A percentile compares a stretch with the other conserved stretches of the same genome.
These are phyloP conservation scores for Phalanger gymnotis DNA, from an alignment of 2,797 vertebrate genomes.

Conservation along the genomic window DNA sequence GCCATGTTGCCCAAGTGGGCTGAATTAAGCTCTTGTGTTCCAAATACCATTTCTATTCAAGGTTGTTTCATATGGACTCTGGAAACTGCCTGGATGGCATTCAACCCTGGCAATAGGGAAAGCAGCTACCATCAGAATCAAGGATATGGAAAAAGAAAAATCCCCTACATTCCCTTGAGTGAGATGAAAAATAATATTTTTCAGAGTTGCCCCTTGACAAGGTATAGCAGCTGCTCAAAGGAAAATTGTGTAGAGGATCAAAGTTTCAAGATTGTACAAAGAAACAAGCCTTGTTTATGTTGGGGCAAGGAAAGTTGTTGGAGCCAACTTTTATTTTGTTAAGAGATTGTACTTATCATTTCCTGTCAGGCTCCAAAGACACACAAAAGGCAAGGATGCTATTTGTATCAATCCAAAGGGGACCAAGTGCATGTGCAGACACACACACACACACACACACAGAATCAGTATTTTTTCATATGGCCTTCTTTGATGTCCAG, in stretches of 20 bases:
- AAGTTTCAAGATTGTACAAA: background rate
- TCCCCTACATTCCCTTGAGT: background rate
- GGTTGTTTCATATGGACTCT: background rate
- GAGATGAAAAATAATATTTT: background rate
- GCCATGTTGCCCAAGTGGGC: background rate
- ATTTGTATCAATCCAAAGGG: slow-evolving; percentile 2
- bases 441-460: background rate
- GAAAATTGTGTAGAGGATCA: background rate
- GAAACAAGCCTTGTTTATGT: background rate
- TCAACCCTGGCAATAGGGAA: background rate
- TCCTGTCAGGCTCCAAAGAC: background rate
- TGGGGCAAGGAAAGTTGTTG: background rate
- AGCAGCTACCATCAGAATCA: background rate
- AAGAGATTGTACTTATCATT: background rate
- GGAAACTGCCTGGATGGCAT: background rate
- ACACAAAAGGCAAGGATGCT: background rate
- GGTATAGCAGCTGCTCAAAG: background rate
- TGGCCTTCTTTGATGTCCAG: background rate
- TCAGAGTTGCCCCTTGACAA: background rate
- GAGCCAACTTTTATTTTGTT: background rate
- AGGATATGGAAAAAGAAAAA: slow-evolving; percentile 1
- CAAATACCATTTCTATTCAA: background rate
- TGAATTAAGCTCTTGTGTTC: background rate
- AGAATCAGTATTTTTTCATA: background rate
- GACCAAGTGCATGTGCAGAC: background rate